A percentile compares a stretch with the other conserved stretches of the same genome.
phyloP scores from a whole-genome alignment of 37 sponge, comb jelly and placozoan genomes.

The Axinella damicornis region DNA sequence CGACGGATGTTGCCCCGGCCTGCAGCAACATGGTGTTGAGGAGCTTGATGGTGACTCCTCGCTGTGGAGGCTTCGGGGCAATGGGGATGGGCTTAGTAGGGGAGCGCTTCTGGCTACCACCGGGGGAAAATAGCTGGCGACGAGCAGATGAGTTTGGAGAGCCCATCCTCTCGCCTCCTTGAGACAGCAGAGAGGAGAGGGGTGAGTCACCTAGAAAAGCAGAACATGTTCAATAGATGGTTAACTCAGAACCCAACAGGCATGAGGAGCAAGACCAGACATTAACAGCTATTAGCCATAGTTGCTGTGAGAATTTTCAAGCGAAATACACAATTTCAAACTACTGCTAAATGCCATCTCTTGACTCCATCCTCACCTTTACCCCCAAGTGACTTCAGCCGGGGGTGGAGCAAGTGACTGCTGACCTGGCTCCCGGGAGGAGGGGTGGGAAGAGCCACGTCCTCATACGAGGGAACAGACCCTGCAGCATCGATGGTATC shows the following conservation, averaged over 20 bases:
- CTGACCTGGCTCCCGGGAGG: not conserved
- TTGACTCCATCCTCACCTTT: not conserved
- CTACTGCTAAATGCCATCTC: too few relatives aligned
- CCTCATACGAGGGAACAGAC: constrained; percentile 74
- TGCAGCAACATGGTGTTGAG: too few relatives aligned
- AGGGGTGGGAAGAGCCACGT: constrained; percentile 55
- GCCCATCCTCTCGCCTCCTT: constrained; percentile 35
- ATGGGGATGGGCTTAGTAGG: constrained; percentile 9
- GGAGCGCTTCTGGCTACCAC: not conserved
- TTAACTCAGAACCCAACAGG: too few relatives aligned
- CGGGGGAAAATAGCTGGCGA: constrained; percentile 51
- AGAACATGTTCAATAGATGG: not conserved
- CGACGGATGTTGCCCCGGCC: not conserved
- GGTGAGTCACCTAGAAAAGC: constrained; percentile 18
- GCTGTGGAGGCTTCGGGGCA: not conserved
- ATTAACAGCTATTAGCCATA: too few relatives aligned
- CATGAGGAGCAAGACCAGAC: too few relatives aligned
- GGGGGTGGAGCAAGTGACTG: constrained; percentile 13
- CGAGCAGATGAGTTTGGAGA: constrained; percentile 69
- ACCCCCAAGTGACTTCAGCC: constrained; percentile 4
- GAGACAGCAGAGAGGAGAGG: constrained; percentile 52
- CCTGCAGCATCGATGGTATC: constrained; percentile 74
- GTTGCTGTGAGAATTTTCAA: too few relatives aligned
- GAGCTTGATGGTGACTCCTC: constrained; percentile 14
- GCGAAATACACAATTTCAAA: too few relatives aligned